These are phyloP conservation scores for Drosophila diplacantha DNA, from an alignment of 2,888 invertebrate genomes.

Conservation along the genomic window DNA sequence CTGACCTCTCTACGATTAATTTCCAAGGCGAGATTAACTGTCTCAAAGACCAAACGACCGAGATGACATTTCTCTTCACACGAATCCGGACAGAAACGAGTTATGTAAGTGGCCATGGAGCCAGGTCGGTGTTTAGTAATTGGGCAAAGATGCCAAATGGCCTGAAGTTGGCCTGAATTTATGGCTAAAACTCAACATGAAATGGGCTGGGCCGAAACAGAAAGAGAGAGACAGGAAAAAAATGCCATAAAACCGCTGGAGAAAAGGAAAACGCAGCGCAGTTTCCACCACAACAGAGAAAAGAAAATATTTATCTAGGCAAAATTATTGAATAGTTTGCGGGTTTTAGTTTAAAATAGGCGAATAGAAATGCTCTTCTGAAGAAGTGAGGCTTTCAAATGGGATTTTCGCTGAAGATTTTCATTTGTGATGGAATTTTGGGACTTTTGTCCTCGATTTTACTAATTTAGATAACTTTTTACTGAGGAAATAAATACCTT, in stretches of 20 bases:
- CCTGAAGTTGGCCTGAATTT: slow-evolving; percentile 35
- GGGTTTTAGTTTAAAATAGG: background rate
- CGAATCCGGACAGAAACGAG: slow-evolving; percentile 45
- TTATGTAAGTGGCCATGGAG: slow-evolving; percentile 48
- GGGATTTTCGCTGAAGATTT: background rate
- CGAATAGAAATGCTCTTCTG: slow-evolving; percentile 37
- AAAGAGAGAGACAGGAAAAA: background rate
- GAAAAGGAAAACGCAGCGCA: slow-evolving; percentile 48
- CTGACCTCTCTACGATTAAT: slow-evolving; percentile 26
- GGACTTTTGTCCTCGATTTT: background rate
- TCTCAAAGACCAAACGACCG: slow-evolving; percentile 6
- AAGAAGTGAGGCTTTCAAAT: background rate
- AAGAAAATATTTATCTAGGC: slow-evolving; percentile 27
- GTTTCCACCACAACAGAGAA: slow-evolving; percentile 50
- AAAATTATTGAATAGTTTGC: slow-evolving; percentile 24
- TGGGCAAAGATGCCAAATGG: slow-evolving; percentile 27
- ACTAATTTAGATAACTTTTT: background rate
- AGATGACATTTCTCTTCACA: slow-evolving; percentile 51
- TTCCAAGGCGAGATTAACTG: slow-evolving; percentile 19
- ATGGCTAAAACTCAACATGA: slow-evolving; percentile 34
- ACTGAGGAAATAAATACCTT: background rate
- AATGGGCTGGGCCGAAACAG: slow-evolving; percentile 41
- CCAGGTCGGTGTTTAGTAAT: slow-evolving; percentile 23
- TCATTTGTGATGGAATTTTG: background rate
- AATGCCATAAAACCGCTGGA: slow-evolving; percentile 45